Evolutionary conservation across 2,888 invertebrate genomes (phyloP).

Genomic region (Epicampocera succincta): DNA sequence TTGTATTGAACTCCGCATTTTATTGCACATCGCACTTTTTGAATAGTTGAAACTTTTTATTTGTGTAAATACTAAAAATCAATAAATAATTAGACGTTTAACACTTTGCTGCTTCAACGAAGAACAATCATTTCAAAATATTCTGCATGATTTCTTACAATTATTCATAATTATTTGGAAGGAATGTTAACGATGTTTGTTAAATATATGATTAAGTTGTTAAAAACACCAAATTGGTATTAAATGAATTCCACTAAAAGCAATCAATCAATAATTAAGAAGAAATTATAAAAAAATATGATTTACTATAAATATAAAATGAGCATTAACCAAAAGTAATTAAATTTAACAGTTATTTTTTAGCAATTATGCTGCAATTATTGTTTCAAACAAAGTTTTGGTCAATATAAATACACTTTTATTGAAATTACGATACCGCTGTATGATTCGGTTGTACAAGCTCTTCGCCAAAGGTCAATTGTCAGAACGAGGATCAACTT

Average conservation of each 20-base stretch:
- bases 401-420: too few species aligned
- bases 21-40: not conserved
- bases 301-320: too few species aligned
- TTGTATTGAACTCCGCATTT: slow-evolving; percentile 15
- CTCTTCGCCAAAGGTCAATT: too few species aligned
- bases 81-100: slow-evolving; percentile 50
- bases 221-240: not conserved
- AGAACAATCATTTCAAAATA: not conserved
- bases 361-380: too few species aligned
- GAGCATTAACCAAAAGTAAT: too few species aligned
- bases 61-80: slow-evolving; percentile 37
- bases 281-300: not conserved
- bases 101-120: slow-evolving; percentile 28
- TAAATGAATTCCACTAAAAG: slow-evolving; percentile 37
- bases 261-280: not conserved
- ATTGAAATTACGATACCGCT: too few species aligned
- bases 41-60: not conserved
- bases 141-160: not conserved
- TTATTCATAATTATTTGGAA: not conserved
- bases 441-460: too few species aligned
- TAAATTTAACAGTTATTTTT: too few species aligned
- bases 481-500: too few species aligned
- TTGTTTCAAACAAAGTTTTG: too few species aligned
- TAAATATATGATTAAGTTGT: not conserved
- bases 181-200: slow-evolving; percentile 44